Evolutionary conservation across 2,888 invertebrate genomes (phyloP), one percentile per base, ranked within the genome.

Genomic region (Falcaria lacertinaria): DNA sequence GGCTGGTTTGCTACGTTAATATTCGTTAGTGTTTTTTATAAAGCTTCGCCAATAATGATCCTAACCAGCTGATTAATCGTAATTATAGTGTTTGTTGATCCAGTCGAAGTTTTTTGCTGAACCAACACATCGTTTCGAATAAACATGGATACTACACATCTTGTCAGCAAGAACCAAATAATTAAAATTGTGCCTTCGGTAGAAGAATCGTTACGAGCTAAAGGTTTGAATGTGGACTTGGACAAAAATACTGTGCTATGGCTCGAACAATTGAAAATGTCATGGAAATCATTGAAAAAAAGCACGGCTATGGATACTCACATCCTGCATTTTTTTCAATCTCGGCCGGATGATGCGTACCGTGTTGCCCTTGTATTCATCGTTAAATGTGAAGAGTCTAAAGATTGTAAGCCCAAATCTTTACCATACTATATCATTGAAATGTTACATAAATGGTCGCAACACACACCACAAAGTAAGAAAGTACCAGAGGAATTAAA

Each of bases 401-500:
- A 92, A 68, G 90, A 91, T 60, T 90, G 92, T 43, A 94, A 93
- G 74, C 86, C 84, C 25, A 93, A 91, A 71, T 85, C 91, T 28
- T 85, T 94, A 42, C 89, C 94, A 19, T 89, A 91, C 64, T 90
- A 90, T 53, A 91, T 93, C 50, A 85, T 93, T 52, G 93, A 93
- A 69, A 90, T 90, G 42, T 86, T 94, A 48, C 80, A 89, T 49
- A 89, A 86, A 50, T 91, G 91, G 79, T 85, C 90, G 33, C 60
- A 69, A 17, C n/a, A n/a, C n/a, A n/a, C n/a, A n/a, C n/a, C n/a
- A n/a, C 52, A 69, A 44, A 64, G 52, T 69, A 67, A 71, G 63
- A 75, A 64, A 52, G 67, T 67, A 37, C 88, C 89, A 55, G 85
- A 77, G 54, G 77, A 76, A 67, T 81, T 94, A 22, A 95, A 95